phyloP scores from a whole-genome alignment of 2,888 invertebrate genomes.

The Neoscelio sp. region DNA sequence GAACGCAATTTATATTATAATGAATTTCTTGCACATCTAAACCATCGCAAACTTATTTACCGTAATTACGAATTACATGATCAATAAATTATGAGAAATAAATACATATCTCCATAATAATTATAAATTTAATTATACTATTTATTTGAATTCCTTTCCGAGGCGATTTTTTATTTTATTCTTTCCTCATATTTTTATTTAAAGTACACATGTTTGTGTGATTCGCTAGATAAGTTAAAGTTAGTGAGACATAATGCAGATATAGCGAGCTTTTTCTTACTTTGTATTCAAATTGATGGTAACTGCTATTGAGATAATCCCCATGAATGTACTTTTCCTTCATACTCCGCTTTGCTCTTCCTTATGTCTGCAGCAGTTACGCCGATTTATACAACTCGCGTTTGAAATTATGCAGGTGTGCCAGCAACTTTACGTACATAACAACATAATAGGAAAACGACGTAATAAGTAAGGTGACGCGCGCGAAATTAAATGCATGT shows the following conservation, averaged over 20 bases:
- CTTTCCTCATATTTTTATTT: too few species aligned
- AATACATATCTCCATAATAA: too few species aligned
- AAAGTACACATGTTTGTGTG: too few species aligned
- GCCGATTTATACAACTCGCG: slow-evolving; percentile 32
- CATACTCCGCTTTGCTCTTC: slow-evolving; percentile 23
- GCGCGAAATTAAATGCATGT: slow-evolving; percentile 24
- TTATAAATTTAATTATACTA: too few species aligned
- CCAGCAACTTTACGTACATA: slow-evolving; percentile 3
- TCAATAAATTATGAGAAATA: too few species aligned
- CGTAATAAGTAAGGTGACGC: slow-evolving; percentile 26
- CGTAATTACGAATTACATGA: too few species aligned
- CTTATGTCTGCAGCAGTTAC: slow-evolving; percentile 21
- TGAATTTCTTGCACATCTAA: background rate
- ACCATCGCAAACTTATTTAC: too few species aligned
- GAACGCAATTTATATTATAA: background rate
- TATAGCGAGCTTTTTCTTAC: slow-evolving; percentile 52
- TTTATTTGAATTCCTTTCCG: too few species aligned
- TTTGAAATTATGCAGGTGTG: slow-evolving; percentile 31
- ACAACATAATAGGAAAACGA: slow-evolving; percentile 15
- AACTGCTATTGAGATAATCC: slow-evolving; percentile 71
- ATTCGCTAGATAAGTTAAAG: slow-evolving; percentile 37
- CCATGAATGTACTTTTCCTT: slow-evolving; percentile 69
- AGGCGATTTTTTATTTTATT: too few species aligned
- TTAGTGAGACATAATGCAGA: slow-evolving; percentile 67
- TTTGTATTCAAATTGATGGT: slow-evolving; percentile 69